phyloP scores from a whole-genome alignment of 1,140 invertebrate species.

The Nephotettix cincticeps region DNA sequence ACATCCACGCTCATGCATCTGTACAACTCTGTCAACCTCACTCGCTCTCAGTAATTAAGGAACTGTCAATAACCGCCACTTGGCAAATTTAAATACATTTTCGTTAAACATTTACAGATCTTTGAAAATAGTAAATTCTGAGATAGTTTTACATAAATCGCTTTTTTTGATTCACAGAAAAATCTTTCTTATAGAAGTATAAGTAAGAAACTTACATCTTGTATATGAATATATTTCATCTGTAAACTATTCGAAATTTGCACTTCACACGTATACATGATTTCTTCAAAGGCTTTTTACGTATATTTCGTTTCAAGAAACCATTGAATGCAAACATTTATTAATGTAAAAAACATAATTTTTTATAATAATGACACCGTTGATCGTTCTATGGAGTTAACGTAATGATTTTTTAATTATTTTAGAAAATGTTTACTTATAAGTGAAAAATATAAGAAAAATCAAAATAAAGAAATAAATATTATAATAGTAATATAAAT shows the following conservation, averaged over 20 bases:
- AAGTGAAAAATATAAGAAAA: too few relatives aligned
- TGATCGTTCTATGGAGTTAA: too few relatives aligned
- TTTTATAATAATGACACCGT: background rate
- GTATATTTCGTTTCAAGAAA: conserved; percentile 7
- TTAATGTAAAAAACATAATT: background rate
- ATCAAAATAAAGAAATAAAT: too few relatives aligned
- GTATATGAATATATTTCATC: background rate
- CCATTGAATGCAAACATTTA: background rate
- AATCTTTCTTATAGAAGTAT: background rate
- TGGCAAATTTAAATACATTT: conserved; percentile 13
- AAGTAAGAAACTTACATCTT: background rate
- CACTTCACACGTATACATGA: conserved; percentile 2
- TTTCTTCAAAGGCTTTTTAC: conserved; percentile 20
- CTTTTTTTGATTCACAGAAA: background rate
- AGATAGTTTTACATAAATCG: background rate
- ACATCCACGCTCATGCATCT: background rate
- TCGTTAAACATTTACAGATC: background rate
- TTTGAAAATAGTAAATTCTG: background rate
- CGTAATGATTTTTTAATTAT: too few relatives aligned
- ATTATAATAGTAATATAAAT: too few relatives aligned
- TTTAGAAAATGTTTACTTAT: too few relatives aligned
- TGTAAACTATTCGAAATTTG: conserved; percentile 14
- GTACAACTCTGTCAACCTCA: background rate
- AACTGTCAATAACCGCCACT: conserved; percentile 4
- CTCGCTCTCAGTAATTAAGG: background rate